phyloP scores from a whole-genome alignment of 2,888 invertebrate genomes.

The Steinernema hermaphroditum region DNA sequence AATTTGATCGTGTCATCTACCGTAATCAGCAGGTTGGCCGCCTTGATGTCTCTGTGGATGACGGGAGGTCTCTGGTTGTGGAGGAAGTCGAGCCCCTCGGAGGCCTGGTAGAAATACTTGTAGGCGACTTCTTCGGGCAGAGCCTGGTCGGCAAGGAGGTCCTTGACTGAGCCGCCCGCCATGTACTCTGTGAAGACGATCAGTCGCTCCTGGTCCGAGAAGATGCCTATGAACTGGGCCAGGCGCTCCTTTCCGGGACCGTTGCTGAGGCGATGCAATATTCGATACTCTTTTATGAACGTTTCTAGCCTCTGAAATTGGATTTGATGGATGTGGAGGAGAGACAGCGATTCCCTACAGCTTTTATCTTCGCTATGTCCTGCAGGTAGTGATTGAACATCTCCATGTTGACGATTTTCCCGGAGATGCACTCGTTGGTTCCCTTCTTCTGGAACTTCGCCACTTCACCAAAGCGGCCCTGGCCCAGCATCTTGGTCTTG shows the following conservation, averaged over 20 bases:
- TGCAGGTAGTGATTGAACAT: slow-evolving; percentile 29
- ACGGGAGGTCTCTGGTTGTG: slow-evolving; percentile 47
- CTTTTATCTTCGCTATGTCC: slow-evolving; percentile 8
- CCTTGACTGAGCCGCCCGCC: slow-evolving; percentile 48
- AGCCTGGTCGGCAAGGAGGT: slow-evolving; percentile 41
- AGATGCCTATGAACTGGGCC: slow-evolving; percentile 51
- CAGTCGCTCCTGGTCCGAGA: slow-evolving; percentile 40
- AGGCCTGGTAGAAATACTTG: slow-evolving; percentile 48
- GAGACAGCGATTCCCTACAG: background rate
- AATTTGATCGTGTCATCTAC: slow-evolving; percentile 49
- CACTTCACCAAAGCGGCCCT: slow-evolving; percentile 20
- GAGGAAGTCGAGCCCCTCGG: slow-evolving; percentile 49
- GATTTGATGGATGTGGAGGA: too few relatives aligned
- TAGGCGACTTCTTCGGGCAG: slow-evolving; percentile 46
- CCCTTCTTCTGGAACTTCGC: slow-evolving; percentile 4
- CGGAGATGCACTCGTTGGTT: slow-evolving; percentile 5
- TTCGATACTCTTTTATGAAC: slow-evolving; percentile 49
- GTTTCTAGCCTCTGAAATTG: slow-evolving; percentile 36
- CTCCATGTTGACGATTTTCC: slow-evolving; percentile 25
- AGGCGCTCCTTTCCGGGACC: slow-evolving; percentile 40
- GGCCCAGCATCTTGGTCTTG: background rate
- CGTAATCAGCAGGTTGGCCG: slow-evolving; percentile 52
- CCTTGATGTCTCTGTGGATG: slow-evolving; percentile 53
- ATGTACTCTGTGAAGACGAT: slow-evolving; percentile 51
- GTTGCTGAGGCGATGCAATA: slow-evolving; percentile 45